Conservation (phyloP, 2,888 invertebrate genomes). For the Ariolimax columbianus region DNA sequence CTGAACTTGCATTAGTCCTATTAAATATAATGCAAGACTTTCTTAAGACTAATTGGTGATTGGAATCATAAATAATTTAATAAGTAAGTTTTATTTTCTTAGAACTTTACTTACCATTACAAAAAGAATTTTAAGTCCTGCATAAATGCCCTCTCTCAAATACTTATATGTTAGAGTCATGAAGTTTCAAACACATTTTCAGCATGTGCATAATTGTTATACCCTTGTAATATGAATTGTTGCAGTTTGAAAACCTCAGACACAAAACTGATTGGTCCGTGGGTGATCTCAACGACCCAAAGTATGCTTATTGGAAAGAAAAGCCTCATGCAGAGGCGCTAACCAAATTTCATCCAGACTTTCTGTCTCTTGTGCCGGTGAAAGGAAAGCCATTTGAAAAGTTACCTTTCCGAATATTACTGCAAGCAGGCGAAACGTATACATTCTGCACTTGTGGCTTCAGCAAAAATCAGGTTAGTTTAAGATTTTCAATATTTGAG, state of each 20-base stretch:
- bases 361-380: constrained; percentile 59
- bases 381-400: constrained; percentile 91
- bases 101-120: no score
- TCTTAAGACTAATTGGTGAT: no score
- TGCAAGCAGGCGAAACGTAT: constrained; percentile 87
- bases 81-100: no score
- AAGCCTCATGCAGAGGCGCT: constrained; percentile 65
- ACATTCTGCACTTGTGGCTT: constrained; percentile 96
- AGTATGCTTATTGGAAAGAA: constrained; percentile 22
- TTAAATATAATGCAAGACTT: no score
- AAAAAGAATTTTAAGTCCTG: no score
- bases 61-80: no score
- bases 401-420: constrained; percentile 89
- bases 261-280: not conserved
- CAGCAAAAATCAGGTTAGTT: constrained; percentile 86
- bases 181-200: not conserved
- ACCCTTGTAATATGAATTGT: not conserved
- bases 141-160: no score
- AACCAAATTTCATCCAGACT: constrained; percentile 53
- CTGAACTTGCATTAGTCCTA: no score
- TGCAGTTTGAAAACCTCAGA: not conserved
- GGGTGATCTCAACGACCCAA: constrained; percentile 45
- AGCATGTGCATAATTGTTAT: not conserved
- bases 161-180: no score
- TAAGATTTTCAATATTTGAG: not conserved